Evolutionary conservation across 2,797 vertebrate species (phyloP), one percentile per base, ranked within the genome.

Genomic region (Chaenodraco wilsoni): DNA sequence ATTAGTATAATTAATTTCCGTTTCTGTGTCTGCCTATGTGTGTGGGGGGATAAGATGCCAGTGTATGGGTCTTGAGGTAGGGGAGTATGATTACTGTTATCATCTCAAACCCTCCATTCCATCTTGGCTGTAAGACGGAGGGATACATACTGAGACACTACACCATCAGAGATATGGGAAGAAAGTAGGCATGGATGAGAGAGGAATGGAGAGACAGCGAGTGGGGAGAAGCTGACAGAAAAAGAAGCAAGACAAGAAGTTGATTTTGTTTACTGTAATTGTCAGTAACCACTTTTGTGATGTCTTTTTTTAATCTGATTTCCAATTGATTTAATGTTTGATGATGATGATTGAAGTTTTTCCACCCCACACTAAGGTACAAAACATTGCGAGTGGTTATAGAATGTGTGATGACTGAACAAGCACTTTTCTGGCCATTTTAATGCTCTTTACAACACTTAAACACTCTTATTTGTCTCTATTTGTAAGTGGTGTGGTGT

Each of bases 61-160:
- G 15, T 13, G 7, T 66, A 45, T 58, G 51, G 40, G 43, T 59
- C 63, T 82, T 49, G 19, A 72, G 65, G 62, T 76, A 37, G 27
- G 3, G 17, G 46, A 56, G 60, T 31, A 8, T 76, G 67, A 86
- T 86, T 71, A 82, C 65, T 73, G 78, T 85, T 72, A 89, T 90
- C 66, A 71, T 78, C 73, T 49, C 49, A 79, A 66, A 79, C 21
- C 60, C 43, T 73, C 78, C 50, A 65, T 72, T 74, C 64, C 61
- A 78, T 57, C 58, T 79, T 71, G 23, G 58, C 61, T 44, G 16
- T 44, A 67, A 67, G 58, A 59, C 9, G 9, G 31, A 78, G 59
- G 61, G 15, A 72, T 49, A 69, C 27, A 52, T 4, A 59, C 31
- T 61, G 46, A 49, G n/a, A 45, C 41, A 46, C 3, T 7, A 12